Evolutionary conservation across 2,113 vertebrate genomes (phyloP).

Genomic region (Scopus umbretta): DNA sequence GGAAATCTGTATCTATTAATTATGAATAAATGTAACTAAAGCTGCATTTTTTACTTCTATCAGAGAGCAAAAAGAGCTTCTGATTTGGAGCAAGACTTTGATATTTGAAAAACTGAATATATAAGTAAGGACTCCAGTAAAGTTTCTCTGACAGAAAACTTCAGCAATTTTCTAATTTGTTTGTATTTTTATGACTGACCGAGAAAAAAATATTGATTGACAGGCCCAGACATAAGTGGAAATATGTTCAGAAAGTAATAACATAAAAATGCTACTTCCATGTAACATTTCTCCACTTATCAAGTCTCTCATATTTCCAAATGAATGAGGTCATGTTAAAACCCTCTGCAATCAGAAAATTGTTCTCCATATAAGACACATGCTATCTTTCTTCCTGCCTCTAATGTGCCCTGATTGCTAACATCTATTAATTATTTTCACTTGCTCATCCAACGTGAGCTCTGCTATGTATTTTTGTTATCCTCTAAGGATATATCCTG

Average conservation of each 20-base stretch:
- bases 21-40: background rate
- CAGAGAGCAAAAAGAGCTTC: background rate
- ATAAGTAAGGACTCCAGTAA: background rate
- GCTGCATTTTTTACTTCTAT: background rate
- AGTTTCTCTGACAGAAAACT: background rate
- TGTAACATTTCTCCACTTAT: background rate
- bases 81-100: background rate
- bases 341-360: constrained; percentile 18
- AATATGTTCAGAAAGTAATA: background rate
- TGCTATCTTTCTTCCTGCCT: background rate
- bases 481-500: background rate
- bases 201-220: constrained; percentile 8
- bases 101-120: background rate
- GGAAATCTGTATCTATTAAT: background rate
- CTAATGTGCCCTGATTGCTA: background rate
- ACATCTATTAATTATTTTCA: background rate
- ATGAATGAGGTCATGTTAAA: background rate
- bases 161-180: background rate
- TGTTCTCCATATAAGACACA: background rate
- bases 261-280: background rate
- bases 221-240: background rate
- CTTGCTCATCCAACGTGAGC: background rate
- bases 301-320: background rate
- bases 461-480: background rate
- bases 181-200: background rate